Base-by-base conservation (phyloP, 2,888 invertebrate genomes). In the Tenthredo mesomela region DNA sequence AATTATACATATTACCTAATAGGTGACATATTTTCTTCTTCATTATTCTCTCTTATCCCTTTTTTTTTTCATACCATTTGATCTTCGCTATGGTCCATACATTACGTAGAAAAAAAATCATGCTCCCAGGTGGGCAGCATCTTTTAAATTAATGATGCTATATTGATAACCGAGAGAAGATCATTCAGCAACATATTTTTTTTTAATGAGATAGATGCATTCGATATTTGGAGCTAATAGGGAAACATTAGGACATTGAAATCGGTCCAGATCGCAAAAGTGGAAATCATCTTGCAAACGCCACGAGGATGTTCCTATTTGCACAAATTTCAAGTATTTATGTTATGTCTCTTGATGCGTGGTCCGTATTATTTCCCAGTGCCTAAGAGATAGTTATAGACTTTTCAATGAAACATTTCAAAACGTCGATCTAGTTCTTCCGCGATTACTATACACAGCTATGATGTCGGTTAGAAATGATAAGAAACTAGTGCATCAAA, bases 1-100 rank as follows among this genome's bases (percentile, higher is more conserved):
- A 77, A 77, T 54, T 77, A n/a, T 50, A 67, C 33, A 33, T 33
- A 12, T 37, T 18, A 54, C 54, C 54, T n/a, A n/a, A n/a, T 54
- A n/a, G 6, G 6, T 54, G 54, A 15, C 0, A 33, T 18, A 29
- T 18, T 77, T 77, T 77, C 47, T 33, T 25, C 25, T 12, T 18
- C 29, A 70, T 37, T 29, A 70, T 37, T 18, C 86, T 87, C 84
- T 86, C 77, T 84, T 83, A 84, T 67, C 78, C 58, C 80, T 82
- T 29, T 1, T 29, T 85, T 78, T 73, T 40, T 6, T 21, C 18
- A n/a, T 61, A 25, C 12, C 15, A 33, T 15, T 67, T 67, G 67
- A 67, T 43, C 43, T 43, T 12, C 43, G 43, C 12, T 43, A 43
- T 43, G 43, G 12, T 43, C 43, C 43, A 43, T 43, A 10, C 43